These are phyloP conservation scores for Pseudoips prasinana DNA, from an alignment of 2,888 invertebrate species.

Conservation along the genomic window DNA sequence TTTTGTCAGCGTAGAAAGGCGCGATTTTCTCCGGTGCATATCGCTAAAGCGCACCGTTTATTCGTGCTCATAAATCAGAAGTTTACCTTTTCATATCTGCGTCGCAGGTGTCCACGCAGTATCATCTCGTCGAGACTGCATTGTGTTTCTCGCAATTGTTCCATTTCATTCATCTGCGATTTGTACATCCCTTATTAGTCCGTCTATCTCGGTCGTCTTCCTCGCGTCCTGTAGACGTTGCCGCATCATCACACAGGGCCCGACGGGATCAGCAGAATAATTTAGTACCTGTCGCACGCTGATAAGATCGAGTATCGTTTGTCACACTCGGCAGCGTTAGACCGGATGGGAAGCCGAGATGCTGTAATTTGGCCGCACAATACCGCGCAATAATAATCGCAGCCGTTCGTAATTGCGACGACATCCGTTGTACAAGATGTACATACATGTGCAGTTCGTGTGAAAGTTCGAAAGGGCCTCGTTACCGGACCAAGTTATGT, in stretches of 20 bases:
- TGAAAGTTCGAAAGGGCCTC: constrained; percentile 72
- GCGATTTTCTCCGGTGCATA: constrained; percentile 65
- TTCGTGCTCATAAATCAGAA: constrained; percentile 63
- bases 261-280: constrained; percentile 11
- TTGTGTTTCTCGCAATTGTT: constrained; percentile 47
- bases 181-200: constrained; percentile 58
- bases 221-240: constrained; percentile 42
- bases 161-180: constrained; percentile 61
- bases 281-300: constrained; percentile 25
- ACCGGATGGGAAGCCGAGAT: constrained; percentile 78
- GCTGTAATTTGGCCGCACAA: constrained; percentile 77
- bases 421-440: constrained; percentile 69
- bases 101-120: constrained; percentile 61
- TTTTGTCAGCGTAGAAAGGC: constrained; percentile 54
- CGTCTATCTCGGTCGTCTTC: constrained; percentile 40
- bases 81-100: constrained; percentile 41
- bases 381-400: constrained; percentile 76
- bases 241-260: constrained; percentile 35
- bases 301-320: constrained; percentile 37
- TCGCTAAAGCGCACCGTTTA: constrained; percentile 42
- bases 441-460: constrained; percentile 62
- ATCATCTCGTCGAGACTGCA: constrained; percentile 45
- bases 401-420: constrained; percentile 72
- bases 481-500: constrained; percentile 44
- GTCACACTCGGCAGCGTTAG: constrained; percentile 24